Conservation (phyloP, 2,797 vertebrate genomes). For the Platyrinchus mystaceus region DNA sequence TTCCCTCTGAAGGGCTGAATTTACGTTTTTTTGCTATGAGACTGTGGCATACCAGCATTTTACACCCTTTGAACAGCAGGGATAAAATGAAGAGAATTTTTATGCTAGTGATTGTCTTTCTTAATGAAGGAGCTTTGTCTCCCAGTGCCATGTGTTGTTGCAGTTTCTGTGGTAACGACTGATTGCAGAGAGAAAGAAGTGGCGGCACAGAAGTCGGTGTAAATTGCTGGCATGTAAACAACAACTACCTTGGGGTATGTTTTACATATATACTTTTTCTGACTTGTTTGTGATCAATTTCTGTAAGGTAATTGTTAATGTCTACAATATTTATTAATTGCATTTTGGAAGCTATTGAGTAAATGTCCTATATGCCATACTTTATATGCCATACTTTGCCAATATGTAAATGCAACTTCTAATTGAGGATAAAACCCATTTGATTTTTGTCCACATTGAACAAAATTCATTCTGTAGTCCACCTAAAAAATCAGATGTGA, state of each 20-base stretch:
- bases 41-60: neutral
- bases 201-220: neutral
- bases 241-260: neutral
- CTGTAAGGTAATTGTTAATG: neutral
- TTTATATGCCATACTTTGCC: neutral
- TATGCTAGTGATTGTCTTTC: neutral
- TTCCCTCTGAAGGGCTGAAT: neutral
- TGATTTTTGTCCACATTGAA: neutral
- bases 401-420: neutral
- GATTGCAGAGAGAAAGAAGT: neutral
- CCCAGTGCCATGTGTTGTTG: neutral
- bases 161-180: slow-evolving; percentile 63
- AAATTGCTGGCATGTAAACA: slow-evolving; percentile 32
- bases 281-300: neutral
- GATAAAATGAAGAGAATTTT: neutral
- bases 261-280: neutral
- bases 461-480: neutral
- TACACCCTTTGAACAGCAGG: neutral
- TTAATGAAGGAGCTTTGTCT: slow-evolving; percentile 37
- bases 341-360: neutral
- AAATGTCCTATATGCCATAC: neutral
- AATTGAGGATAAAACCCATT: neutral
- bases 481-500: neutral
- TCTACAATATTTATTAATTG: neutral
- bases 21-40: neutral